Evolutionary conservation across 2,113 vertebrate genomes (phyloP).

Genomic region (Cyphomyrus plagiostoma): DNA sequence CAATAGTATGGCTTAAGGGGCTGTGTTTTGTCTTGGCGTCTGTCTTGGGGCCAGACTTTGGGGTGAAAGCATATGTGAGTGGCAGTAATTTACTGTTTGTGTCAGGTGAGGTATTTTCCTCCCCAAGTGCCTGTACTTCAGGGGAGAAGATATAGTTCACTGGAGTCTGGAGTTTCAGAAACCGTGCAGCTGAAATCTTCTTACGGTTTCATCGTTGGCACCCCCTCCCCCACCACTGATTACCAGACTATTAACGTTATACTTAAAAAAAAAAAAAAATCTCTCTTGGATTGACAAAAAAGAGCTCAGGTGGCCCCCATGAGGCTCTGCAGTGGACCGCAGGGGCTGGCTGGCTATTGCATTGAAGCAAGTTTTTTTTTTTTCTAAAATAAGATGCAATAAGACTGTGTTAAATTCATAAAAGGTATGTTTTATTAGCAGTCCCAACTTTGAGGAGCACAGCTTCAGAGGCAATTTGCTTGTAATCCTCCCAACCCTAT

Average conservation of each 20-base stretch:
- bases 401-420: not conserved
- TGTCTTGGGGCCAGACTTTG: not conserved
- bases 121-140: not conserved
- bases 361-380: too few relatives aligned
- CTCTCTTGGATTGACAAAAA: not conserved
- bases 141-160: not conserved
- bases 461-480: not conserved
- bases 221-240: too few relatives aligned
- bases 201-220: not conserved
- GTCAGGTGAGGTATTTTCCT: not conserved
- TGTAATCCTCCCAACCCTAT: not conserved
- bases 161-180: not conserved
- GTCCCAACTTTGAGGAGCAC: not conserved
- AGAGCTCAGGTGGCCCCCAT: not conserved
- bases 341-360: not conserved
- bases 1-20: not conserved
- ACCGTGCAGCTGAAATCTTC: not conserved
- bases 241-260: too few relatives aligned
- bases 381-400: not conserved
- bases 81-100: conserved; percentile 1
- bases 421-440: not conserved
- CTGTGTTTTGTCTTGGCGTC: not conserved
- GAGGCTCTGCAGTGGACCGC: not conserved
- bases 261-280: not conserved
- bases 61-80: not conserved